A percentile compares a stretch with the other conserved stretches of the same genome.
These are phyloP conservation scores for Tretioscincus oriximinensis DNA, from an alignment of 2,113 vertebrate genomes.

Conservation along the genomic window DNA sequence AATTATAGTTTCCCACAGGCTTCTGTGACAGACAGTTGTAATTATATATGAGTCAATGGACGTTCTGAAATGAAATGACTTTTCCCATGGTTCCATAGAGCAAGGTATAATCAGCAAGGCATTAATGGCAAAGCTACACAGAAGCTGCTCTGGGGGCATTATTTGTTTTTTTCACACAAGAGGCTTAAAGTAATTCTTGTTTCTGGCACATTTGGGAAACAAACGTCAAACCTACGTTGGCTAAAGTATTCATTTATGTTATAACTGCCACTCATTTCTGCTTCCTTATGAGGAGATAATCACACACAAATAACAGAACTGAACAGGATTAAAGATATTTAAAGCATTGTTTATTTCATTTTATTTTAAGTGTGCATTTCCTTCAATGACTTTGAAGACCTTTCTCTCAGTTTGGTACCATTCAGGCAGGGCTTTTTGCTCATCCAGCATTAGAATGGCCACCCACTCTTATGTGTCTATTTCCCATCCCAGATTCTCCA, in stretches of 20 bases:
- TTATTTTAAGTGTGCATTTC: no score
- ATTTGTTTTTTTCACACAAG: background rate
- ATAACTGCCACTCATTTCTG: background rate
- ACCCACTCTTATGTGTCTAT: no score
- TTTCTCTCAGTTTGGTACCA: no score
- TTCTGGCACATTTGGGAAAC: background rate
- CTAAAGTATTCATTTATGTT: background rate
- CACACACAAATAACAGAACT: background rate
- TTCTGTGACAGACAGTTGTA: background rate
- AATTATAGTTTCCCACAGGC: background rate
- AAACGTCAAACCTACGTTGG: background rate
- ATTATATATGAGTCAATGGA: conserved; percentile 11
- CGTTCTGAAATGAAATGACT: conserved; percentile 2
- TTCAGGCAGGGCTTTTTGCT: no score
- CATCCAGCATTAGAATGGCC: no score
- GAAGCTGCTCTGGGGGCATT: background rate
- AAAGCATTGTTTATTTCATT: background rate
- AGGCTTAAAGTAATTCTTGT: background rate
- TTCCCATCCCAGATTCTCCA: no score
- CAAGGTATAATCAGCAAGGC: conserved; percentile 11
- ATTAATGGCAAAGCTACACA: background rate
- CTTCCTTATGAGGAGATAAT: background rate
- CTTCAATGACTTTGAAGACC: no score
- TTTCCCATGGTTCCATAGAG: background rate
- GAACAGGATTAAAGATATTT: background rate